Base-by-base conservation (phyloP, 1,140 invertebrate species). In the Lordiphosa collinella region DNA sequence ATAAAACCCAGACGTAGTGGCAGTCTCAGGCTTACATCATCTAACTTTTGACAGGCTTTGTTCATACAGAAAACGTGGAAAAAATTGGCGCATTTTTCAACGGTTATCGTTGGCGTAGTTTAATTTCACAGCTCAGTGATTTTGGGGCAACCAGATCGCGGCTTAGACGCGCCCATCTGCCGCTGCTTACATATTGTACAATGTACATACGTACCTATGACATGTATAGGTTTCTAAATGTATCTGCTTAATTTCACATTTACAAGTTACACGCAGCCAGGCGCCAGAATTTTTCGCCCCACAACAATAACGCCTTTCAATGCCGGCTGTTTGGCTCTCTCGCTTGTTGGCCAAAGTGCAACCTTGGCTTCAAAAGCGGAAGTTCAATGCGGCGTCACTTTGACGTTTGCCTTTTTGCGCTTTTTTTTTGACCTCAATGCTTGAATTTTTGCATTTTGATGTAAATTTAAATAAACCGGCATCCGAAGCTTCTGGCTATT, bases 81-180 rank as follows among this genome's bases (percentile, higher is more conserved):
- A 59, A 58, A 48, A 47, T 31, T 49, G 51, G 31, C 43, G 49
- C 54, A 71, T 37, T 35, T 62, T 65, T 37, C 11, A 38, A 11
- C 14, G 22, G 16, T 38, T 46, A 32, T 37, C 16, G 51, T 29
- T 61, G 51, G 59, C 70, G 60, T 71, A 58, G 72, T 78, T 76
- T 84, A 82, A 82, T 82, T 82, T 82, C 76, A 82, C 76, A 84
- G 78, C 72, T 82, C 78, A 82, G 66, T 60, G 76, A 18, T 76
- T 72, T 58, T 36, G 55, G 46, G 64, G 64, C 65, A 44, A 69
- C 37, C 31, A 53, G 64, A 69, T 66, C 70, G 76, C 56, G 66
- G 60, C 76, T 80, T 67, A 80, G 75, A 75, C 71, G 70, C 53
- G 57, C 75, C 76, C 75, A 82, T 66, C 32, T 65, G 50, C 78